Conservation (phyloP, 2,797 vertebrate species). For the Zonotrichia albicollis region DNA sequence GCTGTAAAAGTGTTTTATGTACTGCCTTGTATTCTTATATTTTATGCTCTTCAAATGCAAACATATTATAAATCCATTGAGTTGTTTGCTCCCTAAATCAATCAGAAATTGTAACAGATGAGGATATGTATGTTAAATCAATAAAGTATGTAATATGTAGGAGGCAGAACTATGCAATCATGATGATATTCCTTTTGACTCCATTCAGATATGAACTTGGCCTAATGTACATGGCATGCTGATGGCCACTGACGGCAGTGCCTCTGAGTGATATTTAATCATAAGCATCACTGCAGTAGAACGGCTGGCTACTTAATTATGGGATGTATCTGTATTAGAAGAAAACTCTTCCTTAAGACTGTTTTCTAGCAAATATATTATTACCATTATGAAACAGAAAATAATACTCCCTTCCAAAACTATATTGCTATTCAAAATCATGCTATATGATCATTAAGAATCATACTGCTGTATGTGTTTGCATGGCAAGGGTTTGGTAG, state of each 20-base stretch:
- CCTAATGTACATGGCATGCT: background rate
- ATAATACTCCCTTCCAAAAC: background rate
- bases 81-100: background rate
- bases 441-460: background rate
- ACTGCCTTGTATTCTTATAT: background rate
- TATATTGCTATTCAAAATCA: background rate
- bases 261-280: background rate
- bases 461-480: background rate
- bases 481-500: background rate
- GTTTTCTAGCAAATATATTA: background rate
- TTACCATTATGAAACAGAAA: background rate
- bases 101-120: background rate
- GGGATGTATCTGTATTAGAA: background rate
- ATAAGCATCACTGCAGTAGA: background rate
- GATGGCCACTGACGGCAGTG: background rate
- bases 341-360: background rate
- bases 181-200: background rate
- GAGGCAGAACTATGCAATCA: background rate
- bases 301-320: background rate
- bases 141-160: background rate
- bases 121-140: background rate
- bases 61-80: background rate
- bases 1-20: background rate
- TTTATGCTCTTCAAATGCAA: background rate
- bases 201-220: background rate